Conservation (phyloP, 2,113 vertebrate species). For the Platichthys stellatus region DNA sequence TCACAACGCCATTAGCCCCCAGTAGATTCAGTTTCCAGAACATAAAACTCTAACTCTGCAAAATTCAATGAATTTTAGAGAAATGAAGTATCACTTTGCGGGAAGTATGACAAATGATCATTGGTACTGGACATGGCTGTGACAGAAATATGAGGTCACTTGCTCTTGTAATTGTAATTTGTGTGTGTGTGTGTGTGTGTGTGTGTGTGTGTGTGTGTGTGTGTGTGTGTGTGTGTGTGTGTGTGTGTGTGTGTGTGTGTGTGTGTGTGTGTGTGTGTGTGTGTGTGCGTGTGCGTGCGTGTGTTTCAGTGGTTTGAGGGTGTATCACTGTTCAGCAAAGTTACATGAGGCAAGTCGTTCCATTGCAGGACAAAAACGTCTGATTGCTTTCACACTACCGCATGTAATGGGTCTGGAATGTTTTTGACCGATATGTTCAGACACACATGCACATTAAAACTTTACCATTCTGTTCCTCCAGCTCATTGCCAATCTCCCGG, state of each 20-base stretch:
- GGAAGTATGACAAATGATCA: too few relatives aligned
- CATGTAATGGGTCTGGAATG: slow-evolving; percentile 58
- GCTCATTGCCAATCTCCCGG: slow-evolving; percentile 94
- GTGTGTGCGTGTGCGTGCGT: neutral
- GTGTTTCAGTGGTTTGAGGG: slow-evolving; percentile 26
- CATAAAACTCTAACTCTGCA: slow-evolving; percentile 3
- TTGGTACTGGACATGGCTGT: neutral
- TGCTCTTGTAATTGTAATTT: slow-evolving; percentile 4
- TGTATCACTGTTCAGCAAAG: slow-evolving; percentile 29
- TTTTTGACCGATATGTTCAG: slow-evolving; percentile 27
- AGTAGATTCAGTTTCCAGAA: slow-evolving; percentile 54
- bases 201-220: too few relatives aligned
- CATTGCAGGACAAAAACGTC: slow-evolving; percentile 55
- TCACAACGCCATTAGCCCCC: slow-evolving; percentile 46
- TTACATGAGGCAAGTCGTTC: slow-evolving; percentile 59
- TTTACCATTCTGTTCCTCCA: slow-evolving; percentile 97
- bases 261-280: too few relatives aligned
- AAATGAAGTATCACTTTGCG: neutral
- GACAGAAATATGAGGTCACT: slow-evolving; percentile 42
- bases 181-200: too few relatives aligned
- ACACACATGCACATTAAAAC: slow-evolving; percentile 11
- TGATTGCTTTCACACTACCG: slow-evolving; percentile 47
- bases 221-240: neutral
- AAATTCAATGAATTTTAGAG: slow-evolving; percentile 8
- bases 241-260: too few relatives aligned